Evolutionary conservation across 1,140 invertebrate species (phyloP), one percentile per base, ranked within the genome.

Genomic region (Oreohelix idahoensis): DNA sequence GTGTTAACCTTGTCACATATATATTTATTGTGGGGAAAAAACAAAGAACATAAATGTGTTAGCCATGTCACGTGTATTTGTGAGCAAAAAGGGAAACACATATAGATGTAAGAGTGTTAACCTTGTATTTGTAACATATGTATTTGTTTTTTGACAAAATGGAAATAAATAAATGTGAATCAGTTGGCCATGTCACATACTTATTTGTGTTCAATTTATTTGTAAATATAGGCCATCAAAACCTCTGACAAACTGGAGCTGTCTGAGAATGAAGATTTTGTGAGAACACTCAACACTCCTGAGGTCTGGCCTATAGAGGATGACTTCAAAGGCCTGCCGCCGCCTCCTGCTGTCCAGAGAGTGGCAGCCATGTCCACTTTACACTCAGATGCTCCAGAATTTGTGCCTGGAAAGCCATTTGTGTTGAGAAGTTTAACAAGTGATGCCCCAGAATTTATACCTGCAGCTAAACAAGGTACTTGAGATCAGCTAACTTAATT

Each of bases 371-470:
- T 89, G 45, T 86, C 87, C 66, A 88, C 82, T 84, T 93, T 97
- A 66, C 97, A 97, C 93, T 96, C 96, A 10, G 95, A 97, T 92
- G 96, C 97, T 32, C 96, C 96, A 23, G 96, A 97, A 93, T 97
- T 97, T 92, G 93, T 97, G 83, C 96, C 96, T 13, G 90, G 91
- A 0, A 84, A 89, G 75, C 79, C 85, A 32, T 92, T 82, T 82
- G 36, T 74, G 10, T 49, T 82, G 38, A 32, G 80, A 63, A 82
- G 36, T 49, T 51, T 85, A 84, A 84, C 53, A 38, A 80, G 58
- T 76, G 45, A 53, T n/a, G 51, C 35, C 35, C 53, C 32, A 29
- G 77, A 79, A 38, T 79, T 23, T 66, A 45, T 66, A 66, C 58
- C 58, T 1, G 35, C 36, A 23, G 29, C 58, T 42, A 20, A 63